phyloP scores from a whole-genome alignment of 1,140 invertebrate species.

The Drosophila bocqueti region DNA sequence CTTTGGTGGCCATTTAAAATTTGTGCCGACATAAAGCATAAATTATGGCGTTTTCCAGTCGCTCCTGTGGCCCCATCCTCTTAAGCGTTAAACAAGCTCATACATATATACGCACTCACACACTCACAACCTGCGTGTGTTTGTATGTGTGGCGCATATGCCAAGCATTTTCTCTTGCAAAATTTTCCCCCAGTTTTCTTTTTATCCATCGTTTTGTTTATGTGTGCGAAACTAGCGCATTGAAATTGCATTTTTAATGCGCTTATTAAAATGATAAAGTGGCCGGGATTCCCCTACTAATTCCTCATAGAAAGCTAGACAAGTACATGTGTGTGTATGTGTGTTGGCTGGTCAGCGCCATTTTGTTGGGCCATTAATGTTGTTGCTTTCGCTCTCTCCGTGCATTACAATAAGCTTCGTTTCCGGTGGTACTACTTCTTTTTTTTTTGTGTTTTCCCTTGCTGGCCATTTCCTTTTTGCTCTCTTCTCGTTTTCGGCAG shows the following conservation, averaged over 20 bases:
- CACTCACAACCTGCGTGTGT: conserved; percentile 1
- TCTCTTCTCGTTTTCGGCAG: conserved; percentile 29
- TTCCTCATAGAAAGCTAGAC: conserved; percentile 34
- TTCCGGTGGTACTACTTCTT: conserved; percentile 10
- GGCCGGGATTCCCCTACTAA: conserved; percentile 34
- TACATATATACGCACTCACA: conserved; percentile 27
- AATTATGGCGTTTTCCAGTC: conserved; percentile 52
- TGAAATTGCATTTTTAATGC: conserved; percentile 69
- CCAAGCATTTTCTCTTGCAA: conserved; percentile 23
- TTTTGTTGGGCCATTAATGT: conserved; percentile 63
- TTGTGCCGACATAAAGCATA: conserved; percentile 69
- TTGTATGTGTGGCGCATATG: conserved; percentile 30
- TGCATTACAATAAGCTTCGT: conserved; percentile 55
- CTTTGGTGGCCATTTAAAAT: conserved; percentile 69
- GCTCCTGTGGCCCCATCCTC: not conserved
- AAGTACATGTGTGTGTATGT: conserved; percentile 19
- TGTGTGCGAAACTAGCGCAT: conserved; percentile 61
- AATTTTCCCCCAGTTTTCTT: conserved; percentile 5
- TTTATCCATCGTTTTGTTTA: conserved; percentile 39
- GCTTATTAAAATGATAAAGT: conserved; percentile 69
- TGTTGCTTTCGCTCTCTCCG: conserved; percentile 20
- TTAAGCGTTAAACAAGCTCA: conserved; percentile 43
- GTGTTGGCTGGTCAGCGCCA: conserved; percentile 21
- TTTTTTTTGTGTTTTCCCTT: not conserved
- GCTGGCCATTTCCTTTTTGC: conserved; percentile 9